Evolutionary conservation across 2,888 invertebrate genomes (phyloP).

Genomic region (Habrosyne pyritoides): DNA sequence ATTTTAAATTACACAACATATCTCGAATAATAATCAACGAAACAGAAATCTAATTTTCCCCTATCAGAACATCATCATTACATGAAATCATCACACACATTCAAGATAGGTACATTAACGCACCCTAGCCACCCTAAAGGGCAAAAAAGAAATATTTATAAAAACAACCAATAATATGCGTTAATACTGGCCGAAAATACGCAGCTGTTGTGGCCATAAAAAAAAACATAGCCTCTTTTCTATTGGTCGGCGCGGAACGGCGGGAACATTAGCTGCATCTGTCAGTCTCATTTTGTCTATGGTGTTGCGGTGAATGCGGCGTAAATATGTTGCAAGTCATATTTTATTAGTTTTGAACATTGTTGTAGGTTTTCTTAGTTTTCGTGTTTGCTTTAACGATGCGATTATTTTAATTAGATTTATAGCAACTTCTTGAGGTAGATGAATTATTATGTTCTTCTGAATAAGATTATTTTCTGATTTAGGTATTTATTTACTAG

Average conservation of each 20-base stretch:
- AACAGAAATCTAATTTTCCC: slow-evolving; percentile 46
- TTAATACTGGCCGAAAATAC: slow-evolving; percentile 61
- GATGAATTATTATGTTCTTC: no score
- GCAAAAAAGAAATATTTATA: slow-evolving; percentile 44
- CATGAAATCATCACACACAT: slow-evolving; percentile 30
- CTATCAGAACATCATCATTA: slow-evolving; percentile 43
- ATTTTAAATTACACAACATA: neutral
- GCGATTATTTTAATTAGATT: no score
- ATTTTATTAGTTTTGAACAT: neutral
- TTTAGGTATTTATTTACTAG: no score
- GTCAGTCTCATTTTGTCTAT: slow-evolving; percentile 67
- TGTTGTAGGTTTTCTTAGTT: neutral
- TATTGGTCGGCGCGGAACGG: slow-evolving; percentile 61
- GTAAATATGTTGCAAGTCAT: slow-evolving; percentile 30
- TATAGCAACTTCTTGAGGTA: no score
- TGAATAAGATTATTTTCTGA: no score
- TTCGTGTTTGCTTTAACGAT: no score
- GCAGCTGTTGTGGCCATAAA: slow-evolving; percentile 70
- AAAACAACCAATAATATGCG: slow-evolving; percentile 75
- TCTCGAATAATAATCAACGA: neutral
- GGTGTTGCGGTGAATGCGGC: neutral
- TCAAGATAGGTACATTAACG: slow-evolving; percentile 2
- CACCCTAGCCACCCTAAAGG: neutral
- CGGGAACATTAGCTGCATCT: slow-evolving; percentile 73
- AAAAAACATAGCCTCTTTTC: slow-evolving; percentile 52